Evolutionary conservation across 2,113 vertebrate species (phyloP).

Genomic region (Vireo altiloquus): DNA sequence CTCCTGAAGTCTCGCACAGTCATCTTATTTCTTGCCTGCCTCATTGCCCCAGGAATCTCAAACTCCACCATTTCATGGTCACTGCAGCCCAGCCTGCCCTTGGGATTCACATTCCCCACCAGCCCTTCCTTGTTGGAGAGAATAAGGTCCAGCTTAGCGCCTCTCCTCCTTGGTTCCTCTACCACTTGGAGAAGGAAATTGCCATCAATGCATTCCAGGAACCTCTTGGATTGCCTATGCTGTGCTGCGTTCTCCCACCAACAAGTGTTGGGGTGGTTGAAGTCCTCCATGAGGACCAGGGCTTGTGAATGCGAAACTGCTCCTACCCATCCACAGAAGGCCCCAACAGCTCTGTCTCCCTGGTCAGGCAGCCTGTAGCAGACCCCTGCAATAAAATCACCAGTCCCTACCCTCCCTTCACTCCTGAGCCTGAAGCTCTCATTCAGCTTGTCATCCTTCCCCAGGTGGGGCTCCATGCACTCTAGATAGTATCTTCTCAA

Average conservation of each 20-base stretch:
- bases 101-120: neutral
- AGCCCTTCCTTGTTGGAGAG: neutral
- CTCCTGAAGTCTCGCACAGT: neutral
- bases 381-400: neutral
- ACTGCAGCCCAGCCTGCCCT: neutral
- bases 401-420: neutral
- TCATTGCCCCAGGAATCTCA: neutral
- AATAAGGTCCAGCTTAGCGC: neutral
- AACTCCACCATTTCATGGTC: rapidly evolving
- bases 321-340: neutral
- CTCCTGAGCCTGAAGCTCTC: neutral
- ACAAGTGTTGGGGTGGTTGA: neutral
- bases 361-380: neutral
- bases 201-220: neutral
- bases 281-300: neutral
- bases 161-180: neutral
- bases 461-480: too few relatives aligned
- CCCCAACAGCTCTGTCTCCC: too few relatives aligned
- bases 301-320: neutral
- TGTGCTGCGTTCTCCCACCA: neutral
- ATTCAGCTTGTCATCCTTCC: neutral
- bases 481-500: neutral
- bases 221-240: neutral
- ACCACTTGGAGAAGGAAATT: neutral
- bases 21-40: neutral